Conservation (phyloP, 2,797 vertebrate genomes). For the Naso thynnoides region DNA sequence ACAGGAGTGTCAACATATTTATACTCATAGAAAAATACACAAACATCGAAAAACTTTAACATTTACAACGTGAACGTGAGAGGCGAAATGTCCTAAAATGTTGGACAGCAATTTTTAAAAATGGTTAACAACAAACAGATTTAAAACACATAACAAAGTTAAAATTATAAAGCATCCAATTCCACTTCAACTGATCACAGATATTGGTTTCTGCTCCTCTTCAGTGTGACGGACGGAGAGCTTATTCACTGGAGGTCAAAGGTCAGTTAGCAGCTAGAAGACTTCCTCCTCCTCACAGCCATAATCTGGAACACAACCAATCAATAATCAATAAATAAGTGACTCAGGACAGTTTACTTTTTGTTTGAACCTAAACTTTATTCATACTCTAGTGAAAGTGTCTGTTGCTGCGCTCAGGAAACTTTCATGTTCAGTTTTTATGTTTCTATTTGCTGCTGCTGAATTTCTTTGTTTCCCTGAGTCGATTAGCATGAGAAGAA, state of each 20-base stretch:
- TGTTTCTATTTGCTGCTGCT: no score
- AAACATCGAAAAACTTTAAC: background rate
- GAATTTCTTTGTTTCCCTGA: no score
- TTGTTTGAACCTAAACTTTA: no score
- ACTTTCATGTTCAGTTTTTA: no score
- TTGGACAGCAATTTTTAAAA: no score
- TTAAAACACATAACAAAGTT: no score
- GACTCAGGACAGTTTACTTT: no score
- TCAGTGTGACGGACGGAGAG: slow-evolving; percentile 8
- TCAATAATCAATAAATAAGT: background rate
- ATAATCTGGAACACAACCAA: slow-evolving; percentile 85
- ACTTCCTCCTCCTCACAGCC: slow-evolving; percentile 92
- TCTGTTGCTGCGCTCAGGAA: no score
- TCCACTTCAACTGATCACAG: background rate
- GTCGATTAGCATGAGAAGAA: no score
- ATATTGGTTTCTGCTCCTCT: slow-evolving; percentile 2
- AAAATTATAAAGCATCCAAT: no score
- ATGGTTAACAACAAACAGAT: background rate
- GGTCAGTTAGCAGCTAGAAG: slow-evolving; percentile 69
- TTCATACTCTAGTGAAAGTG: no score
- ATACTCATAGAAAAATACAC: slow-evolving; percentile 17
- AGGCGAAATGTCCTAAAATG: background rate
- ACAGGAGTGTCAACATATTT: background rate
- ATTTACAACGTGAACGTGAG: slow-evolving; percentile 6
- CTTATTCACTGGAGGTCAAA: slow-evolving; percentile 20